Conservation (phyloP, 1,140 invertebrate genomes). For the Sitobion miscanthi region DNA sequence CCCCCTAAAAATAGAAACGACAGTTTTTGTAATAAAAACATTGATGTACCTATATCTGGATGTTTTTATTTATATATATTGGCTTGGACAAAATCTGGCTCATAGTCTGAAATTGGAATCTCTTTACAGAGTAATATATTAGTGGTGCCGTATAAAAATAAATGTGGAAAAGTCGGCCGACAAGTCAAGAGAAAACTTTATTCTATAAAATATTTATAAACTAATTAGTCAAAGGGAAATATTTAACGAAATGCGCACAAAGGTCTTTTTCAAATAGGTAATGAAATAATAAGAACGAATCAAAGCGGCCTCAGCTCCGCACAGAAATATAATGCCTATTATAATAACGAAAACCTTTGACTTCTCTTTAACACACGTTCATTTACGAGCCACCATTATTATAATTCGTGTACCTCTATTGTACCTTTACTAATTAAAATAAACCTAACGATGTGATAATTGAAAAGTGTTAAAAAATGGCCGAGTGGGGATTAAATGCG, state of each 20-base stretch:
- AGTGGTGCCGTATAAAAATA: neutral
- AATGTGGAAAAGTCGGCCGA: neutral
- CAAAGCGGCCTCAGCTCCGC: neutral
- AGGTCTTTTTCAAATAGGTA: neutral
- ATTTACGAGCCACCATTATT: neutral
- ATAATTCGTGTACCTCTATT: neutral
- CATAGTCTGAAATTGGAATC: neutral
- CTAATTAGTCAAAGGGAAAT: conserved; percentile 16
- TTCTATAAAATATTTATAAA: neutral
- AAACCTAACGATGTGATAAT: neutral
- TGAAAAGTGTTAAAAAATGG: neutral
- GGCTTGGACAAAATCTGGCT: neutral
- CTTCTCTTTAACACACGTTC: neutral
- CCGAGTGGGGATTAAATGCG: neutral
- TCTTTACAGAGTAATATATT: neutral
- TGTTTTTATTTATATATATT: conserved; percentile 1
- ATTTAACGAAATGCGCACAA: neutral
- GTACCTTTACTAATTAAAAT: neutral
- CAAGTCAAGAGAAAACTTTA: neutral
- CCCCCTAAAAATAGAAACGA: neutral
- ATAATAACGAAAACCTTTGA: neutral
- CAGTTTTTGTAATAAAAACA: neutral
- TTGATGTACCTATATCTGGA: neutral
- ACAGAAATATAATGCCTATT: neutral
- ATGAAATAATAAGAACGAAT: neutral